Base-by-base conservation (phyloP, 2,797 vertebrate genomes). In the Platyrinchus mystaceus region DNA sequence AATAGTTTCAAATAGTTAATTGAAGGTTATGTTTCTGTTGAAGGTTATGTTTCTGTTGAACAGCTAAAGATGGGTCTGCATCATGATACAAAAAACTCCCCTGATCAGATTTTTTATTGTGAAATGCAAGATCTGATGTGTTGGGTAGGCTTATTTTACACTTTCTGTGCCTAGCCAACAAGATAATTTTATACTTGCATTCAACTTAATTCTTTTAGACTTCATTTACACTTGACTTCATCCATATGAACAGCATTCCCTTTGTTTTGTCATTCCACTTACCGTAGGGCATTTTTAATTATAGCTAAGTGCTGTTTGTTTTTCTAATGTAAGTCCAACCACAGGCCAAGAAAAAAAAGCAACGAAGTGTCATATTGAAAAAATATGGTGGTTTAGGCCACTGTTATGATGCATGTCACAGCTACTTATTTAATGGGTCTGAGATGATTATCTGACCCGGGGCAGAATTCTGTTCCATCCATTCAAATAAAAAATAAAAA, bases 201-300 rank as follows among this genome's bases (percentile, higher is more conserved):
- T 93, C 91, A 74, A 8, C 89, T 92, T 97, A 97, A 96, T 97
- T 94, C 94, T 95, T 95, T 96, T 82, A 91, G 95, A 96, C 91
- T 94, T 96, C 84, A 52, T 91, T 96, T 95, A 94, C 91, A 96
- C 91, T 96, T 92, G 88, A 95, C 82, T 96, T 94, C 91, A 95
- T 80, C 90, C 84, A 94, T 85, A 96, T 84, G 87, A 97, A 94
- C 53, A 94, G 82, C 82, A 93, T 78, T 92, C 62, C 87, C 77
- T 93, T 95, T 96, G 95, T 93, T 96, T 84, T 97, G 92, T 94
- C 95, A 96, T 95, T 86, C 63, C 73, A 55, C 70, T 93, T 82
- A 87, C 94, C 39, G 64, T 12, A 95, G 87, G 88, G 93, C 79
- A 96, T 88, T 96, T 94, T 94, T 96, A 97, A 95, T 95, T 93